These are phyloP conservation scores for Drosophila athabasca DNA, from an alignment of 1,140 invertebrate genomes.

Conservation along the genomic window DNA sequence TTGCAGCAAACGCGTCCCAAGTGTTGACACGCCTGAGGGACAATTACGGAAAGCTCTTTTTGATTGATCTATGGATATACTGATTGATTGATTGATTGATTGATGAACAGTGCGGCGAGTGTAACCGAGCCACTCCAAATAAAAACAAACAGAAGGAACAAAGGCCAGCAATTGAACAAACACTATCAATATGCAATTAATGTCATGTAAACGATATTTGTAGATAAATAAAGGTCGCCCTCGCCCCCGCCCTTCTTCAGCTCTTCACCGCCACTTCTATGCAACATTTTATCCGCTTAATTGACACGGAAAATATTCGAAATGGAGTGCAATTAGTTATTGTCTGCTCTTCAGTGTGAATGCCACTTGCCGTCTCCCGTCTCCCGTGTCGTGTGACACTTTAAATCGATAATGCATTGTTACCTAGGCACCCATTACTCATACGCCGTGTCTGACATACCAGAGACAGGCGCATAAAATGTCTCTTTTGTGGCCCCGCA, in stretches of 20 bases:
- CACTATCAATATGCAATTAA: constrained; percentile 78
- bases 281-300: constrained; percentile 46
- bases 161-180: constrained; percentile 58
- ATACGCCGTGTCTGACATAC: constrained; percentile 54
- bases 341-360: constrained; percentile 57
- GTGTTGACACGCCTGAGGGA: constrained; percentile 44
- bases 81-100: constrained; percentile 55
- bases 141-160: constrained; percentile 13
- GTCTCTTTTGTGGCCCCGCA: constrained; percentile 19
- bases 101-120: constrained; percentile 8
- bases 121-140: constrained; percentile 20
- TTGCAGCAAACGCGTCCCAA: constrained; percentile 60
- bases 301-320: constrained; percentile 60
- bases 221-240: constrained; percentile 30
- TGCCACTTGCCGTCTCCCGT: constrained; percentile 50
- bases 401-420: constrained; percentile 72
- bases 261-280: background rate
- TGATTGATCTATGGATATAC: constrained; percentile 36
- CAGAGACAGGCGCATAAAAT: constrained; percentile 18
- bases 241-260: background rate
- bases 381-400: constrained; percentile 46
- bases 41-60: constrained; percentile 8
- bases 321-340: constrained; percentile 58
- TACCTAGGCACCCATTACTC: constrained; percentile 51
- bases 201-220: constrained; percentile 62